These are phyloP conservation scores for Noturus placidus DNA, from an alignment of 2,113 vertebrate species.

Conservation along the genomic window DNA sequence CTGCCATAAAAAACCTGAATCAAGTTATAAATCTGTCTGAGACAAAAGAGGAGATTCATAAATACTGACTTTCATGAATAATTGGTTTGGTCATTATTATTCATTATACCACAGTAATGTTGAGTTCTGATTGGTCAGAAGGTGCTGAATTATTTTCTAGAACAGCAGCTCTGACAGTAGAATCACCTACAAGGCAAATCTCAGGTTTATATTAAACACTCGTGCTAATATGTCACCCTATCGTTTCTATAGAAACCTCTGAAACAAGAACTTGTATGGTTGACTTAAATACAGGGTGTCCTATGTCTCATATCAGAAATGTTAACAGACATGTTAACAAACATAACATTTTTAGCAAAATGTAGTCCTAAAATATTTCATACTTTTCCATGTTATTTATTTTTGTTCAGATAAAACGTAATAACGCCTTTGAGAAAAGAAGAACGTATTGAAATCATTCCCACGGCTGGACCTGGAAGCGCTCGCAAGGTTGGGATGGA, in stretches of 20 bases:
- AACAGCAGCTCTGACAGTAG: background rate
- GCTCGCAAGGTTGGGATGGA: no score
- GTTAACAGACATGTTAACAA: no score
- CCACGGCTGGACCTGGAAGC: no score
- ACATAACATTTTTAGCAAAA: no score
- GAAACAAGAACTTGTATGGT: background rate
- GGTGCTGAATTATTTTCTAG: background rate
- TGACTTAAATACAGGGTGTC: background rate
- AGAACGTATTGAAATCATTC: no score
- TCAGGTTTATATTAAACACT: background rate
- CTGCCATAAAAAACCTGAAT: background rate
- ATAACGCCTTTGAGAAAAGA: no score
- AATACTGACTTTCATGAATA: background rate
- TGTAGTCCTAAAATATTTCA: no score
- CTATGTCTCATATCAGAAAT: no score
- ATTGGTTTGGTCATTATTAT: background rate
- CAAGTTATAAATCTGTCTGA: background rate
- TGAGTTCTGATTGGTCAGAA: background rate
- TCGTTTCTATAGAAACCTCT: background rate
- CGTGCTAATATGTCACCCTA: background rate
- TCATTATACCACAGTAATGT: background rate
- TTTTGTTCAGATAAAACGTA: no score
- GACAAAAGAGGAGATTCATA: conserved; percentile 17
- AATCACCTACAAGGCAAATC: background rate
- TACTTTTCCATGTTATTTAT: no score